Evolutionary conservation across 2,113 vertebrate species (phyloP).

Genomic region (Mobula hypostoma): DNA sequence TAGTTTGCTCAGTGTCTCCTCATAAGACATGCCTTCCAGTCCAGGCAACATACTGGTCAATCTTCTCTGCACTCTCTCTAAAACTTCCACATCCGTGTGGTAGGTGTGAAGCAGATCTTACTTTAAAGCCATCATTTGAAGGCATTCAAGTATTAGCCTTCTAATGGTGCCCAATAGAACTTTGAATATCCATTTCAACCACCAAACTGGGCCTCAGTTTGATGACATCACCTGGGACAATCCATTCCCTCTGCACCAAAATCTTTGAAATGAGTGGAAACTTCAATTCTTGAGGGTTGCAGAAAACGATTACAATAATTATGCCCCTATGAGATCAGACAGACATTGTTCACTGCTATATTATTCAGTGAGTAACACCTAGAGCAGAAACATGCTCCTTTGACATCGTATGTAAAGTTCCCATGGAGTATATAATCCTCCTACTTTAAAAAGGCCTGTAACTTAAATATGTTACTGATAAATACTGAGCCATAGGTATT

Average conservation of each 20-base stretch:
- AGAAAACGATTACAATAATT: not conserved
- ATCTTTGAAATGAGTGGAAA: not conserved
- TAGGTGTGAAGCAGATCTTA: not conserved
- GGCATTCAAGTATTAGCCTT: not conserved
- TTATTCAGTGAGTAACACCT: not conserved
- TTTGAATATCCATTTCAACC: not conserved
- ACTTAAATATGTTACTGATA: constrained; percentile 15
- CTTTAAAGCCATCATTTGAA: not conserved
- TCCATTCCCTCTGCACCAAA: not conserved
- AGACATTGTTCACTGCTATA: not conserved
- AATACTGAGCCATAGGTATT: constrained; percentile 27
- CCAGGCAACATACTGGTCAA: too few species aligned
- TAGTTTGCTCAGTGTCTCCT: too few species aligned
- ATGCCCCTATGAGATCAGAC: not conserved
- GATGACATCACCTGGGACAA: not conserved
- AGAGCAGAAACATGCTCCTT: not conserved
- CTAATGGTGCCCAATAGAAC: not conserved
- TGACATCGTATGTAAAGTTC: not conserved
- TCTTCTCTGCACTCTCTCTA: too few species aligned
- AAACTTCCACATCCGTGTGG: not conserved
- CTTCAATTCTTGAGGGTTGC: not conserved
- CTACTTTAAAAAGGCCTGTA: not conserved
- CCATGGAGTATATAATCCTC: constrained; percentile 3
- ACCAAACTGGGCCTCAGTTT: not conserved
- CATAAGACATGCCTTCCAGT: too few species aligned